These are phyloP conservation scores for Meles meles DNA, from an alignment of 2,113 vertebrate genomes.

Conservation along the genomic window DNA sequence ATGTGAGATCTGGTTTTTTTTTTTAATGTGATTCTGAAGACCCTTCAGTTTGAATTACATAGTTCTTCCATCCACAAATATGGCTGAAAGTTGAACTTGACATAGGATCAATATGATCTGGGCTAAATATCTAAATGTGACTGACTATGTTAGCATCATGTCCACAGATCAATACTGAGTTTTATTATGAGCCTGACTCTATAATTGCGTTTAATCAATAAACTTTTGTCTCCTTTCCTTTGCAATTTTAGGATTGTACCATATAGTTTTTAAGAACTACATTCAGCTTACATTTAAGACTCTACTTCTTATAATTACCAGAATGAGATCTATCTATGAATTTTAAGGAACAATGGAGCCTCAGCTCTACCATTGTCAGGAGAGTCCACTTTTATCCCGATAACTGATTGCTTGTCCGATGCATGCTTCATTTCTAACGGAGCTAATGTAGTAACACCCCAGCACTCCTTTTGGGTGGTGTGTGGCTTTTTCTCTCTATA, in stretches of 20 bases:
- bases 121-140: conserved; percentile 93
- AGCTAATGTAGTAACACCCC: conserved; percentile 85
- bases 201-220: conserved; percentile 95
- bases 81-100: conserved; percentile 97
- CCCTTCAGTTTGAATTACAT: conserved; percentile 92
- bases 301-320: conserved; percentile 84
- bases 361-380: conserved; percentile 79
- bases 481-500: conserved; percentile 86
- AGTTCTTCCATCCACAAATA: conserved; percentile 89
- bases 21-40: conserved; percentile 79
- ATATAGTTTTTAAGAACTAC: conserved; percentile 86
- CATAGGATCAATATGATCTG: conserved; percentile 95
- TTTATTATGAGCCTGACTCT: conserved; percentile 88
- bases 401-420: conserved; percentile 88
- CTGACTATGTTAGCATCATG: conserved; percentile 94
- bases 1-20: conserved; percentile 85
- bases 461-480: conserved; percentile 85
- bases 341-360: conserved; percentile 85
- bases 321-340: conserved; percentile 91
- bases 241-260: conserved; percentile 83
- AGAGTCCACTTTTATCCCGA: conserved; percentile 87
- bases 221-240: conserved; percentile 95
- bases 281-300: conserved; percentile 85
- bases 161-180: conserved; percentile 95
- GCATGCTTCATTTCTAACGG: conserved; percentile 85